phyloP scores from a whole-genome alignment of 2,888 invertebrate genomes.

The Deilephila porcellus region DNA sequence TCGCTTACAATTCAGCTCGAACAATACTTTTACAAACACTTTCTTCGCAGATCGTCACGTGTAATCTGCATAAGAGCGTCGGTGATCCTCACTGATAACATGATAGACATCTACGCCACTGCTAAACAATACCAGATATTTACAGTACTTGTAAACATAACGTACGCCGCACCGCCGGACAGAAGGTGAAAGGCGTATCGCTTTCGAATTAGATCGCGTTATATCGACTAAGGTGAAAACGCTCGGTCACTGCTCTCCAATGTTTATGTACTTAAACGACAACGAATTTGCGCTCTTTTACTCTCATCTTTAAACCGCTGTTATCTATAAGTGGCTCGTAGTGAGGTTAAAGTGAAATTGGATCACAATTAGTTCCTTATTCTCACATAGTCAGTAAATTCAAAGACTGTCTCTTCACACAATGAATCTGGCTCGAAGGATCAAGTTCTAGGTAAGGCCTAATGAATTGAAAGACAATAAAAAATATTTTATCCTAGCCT shows the following conservation, averaged over 20 bases:
- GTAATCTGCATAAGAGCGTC: conserved; percentile 9
- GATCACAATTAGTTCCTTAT: neutral
- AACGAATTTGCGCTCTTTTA: conserved; percentile 40
- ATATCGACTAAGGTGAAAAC: conserved; percentile 76
- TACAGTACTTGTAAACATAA: conserved; percentile 51
- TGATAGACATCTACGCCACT: conserved; percentile 13
- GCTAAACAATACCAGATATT: conserved; percentile 34
- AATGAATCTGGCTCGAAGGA: neutral
- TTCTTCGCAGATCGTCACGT: conserved; percentile 6
- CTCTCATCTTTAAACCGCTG: conserved; percentile 8
- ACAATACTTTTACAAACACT: conserved; percentile 7
- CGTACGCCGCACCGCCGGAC: conserved; percentile 56
- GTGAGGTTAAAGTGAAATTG: neutral
- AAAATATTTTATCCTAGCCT: neutral
- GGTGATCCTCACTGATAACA: conserved; percentile 12
- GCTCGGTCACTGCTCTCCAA: conserved; percentile 54
- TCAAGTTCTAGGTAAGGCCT: neutral
- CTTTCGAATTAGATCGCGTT: conserved; percentile 83
- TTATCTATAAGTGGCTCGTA: neutral
- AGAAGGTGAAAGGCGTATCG: conserved; percentile 83
- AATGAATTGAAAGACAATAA: neutral
- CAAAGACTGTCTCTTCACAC: neutral
- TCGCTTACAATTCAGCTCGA: neutral
- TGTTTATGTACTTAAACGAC: conserved; percentile 52
- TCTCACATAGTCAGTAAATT: neutral